phyloP scores from a whole-genome alignment of 2,113 vertebrate genomes.

The Halichoerus grypus region DNA sequence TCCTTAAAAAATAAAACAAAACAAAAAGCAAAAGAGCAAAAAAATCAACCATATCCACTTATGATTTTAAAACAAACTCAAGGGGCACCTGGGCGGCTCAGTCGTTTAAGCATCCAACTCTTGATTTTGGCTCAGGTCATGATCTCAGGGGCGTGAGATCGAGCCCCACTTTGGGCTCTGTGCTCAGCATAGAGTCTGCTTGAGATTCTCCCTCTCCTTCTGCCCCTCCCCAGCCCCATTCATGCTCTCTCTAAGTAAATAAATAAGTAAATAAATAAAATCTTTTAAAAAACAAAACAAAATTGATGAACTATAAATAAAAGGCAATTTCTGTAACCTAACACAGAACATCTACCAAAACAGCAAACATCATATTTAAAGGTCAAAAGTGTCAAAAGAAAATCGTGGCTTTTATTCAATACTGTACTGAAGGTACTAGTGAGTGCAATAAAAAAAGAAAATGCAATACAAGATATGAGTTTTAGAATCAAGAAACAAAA shows the following conservation, averaged over 20 bases:
- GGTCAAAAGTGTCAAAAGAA: background rate
- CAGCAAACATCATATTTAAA: background rate
- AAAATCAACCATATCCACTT: background rate
- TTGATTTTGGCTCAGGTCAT: background rate
- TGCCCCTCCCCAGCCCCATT: background rate
- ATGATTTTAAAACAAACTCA: background rate
- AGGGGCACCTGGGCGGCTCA: background rate
- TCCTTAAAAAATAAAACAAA: background rate
- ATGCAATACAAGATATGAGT: background rate
- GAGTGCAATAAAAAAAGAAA: background rate
- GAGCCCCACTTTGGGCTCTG: background rate
- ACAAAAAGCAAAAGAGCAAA: background rate
- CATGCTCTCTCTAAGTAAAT: background rate
- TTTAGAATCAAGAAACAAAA: background rate
- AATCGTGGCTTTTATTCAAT: background rate
- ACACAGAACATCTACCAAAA: background rate
- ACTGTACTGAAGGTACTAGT: background rate
- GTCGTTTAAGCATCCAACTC: background rate
- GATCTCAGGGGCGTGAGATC: accelerated
- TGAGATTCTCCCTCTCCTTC: background rate
- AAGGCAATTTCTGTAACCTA: background rate
- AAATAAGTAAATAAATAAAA: background rate
- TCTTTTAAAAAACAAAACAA: background rate
- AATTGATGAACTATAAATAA: background rate
- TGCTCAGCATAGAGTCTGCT: too few relatives aligned